A percentile compares a stretch with the other conserved stretches of the same genome.
Conservation (phyloP, 2,888 invertebrate species). For the Eupithecia exiguata region DNA sequence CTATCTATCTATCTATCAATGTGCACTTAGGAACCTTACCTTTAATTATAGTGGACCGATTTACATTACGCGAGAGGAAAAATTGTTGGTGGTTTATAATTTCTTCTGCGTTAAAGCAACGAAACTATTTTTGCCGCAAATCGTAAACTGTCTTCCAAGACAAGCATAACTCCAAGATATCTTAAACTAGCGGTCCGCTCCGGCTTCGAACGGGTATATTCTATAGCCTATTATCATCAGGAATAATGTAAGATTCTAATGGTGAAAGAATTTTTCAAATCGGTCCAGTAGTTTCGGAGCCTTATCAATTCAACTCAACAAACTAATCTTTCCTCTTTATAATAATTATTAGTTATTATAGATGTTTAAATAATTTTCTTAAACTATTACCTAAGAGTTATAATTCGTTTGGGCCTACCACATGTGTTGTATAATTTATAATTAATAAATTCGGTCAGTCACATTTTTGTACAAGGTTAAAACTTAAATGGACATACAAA, state of each 20-base stretch:
- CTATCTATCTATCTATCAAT: too few species aligned
- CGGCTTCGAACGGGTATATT: too few species aligned
- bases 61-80: not conserved
- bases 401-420: not conserved
- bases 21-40: too few species aligned
- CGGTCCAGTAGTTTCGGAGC: too few species aligned
- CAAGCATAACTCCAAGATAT: too few species aligned
- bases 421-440: not conserved
- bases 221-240: too few species aligned
- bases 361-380: not conserved
- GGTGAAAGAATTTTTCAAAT: too few species aligned
- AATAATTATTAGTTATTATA: too few species aligned
- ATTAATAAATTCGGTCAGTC: not conserved
- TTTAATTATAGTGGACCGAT: not conserved
- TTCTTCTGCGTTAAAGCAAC: not conserved
- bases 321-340: too few species aligned
- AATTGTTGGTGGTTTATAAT: not conserved
- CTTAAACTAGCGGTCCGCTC: too few species aligned
- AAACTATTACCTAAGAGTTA: not conserved
- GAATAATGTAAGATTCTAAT: too few species aligned
- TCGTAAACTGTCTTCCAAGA: not conserved
- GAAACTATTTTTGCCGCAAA: not conserved
- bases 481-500: constrained; percentile 6
- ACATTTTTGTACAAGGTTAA: constrained; percentile 2
- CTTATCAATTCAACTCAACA: too few species aligned